Evolutionary conservation across 92 coral and sea anemone species (phyloP), one percentile per base, ranked within the genome.

Genomic region (Phymanthus crucifer): DNA sequence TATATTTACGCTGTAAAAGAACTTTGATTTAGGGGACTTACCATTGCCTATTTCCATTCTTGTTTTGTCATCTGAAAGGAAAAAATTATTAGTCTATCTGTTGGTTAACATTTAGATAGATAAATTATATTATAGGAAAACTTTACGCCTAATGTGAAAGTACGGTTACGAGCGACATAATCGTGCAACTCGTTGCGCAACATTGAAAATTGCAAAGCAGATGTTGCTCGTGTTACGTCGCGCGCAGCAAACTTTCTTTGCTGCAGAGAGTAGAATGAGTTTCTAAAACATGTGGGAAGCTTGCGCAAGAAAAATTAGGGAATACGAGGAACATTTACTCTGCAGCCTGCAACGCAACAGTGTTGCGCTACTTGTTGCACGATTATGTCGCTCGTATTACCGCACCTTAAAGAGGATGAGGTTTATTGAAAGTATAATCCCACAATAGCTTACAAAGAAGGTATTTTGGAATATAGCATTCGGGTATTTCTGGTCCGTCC

Each of bases 401-500:
- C 11, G 16, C 57, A 14, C 16, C 16, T 50, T 50, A 21, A 38
- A 38, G 10, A 38, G 43, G 10, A 10, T 38, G 43, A 38, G 10
- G 10, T 50, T 3, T 24, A 18, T 5, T 18, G 3, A 54, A 54
- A 19, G n/a, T 19, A 54, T 24, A 61, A 7, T 7, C 16, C 1
- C 10, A 54, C n/a, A 4, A 61, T 29, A 61, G 26, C 73, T 69
- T 69, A 48, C 78, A 74, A 40, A 45, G 66, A 48, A 74, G 78
- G 9, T 71, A 31, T 27, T 67, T 79, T 9, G 94, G 87, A 58
- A 80, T 84, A 40, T 84, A 91, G 46, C 94, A 91, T 74, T 91
- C 94, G 40, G 94, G 94, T 18, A 77, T 73, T 24, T 77, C 71
- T 34, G 87, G 83, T 43, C 94, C 94, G 23, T 46, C 66, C 73